Evolutionary conservation across 2,888 invertebrate species (phyloP), one percentile per base, ranked within the genome.

Genomic region (Leptarthrus brevirostris): DNA sequence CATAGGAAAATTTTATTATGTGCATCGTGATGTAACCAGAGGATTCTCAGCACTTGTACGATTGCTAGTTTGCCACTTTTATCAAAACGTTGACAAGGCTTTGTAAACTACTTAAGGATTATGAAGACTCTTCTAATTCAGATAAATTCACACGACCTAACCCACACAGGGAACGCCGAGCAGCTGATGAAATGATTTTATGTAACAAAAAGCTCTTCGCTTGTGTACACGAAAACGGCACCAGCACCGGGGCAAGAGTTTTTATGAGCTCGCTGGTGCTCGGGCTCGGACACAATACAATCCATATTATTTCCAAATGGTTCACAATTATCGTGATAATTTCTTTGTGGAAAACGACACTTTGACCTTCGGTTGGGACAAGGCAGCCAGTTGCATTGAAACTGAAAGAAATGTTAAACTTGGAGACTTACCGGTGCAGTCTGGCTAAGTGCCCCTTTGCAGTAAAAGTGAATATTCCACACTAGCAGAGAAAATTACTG

Each of bases 141-240:
- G 8, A 8, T 30, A 30, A 30, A 5, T 30, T 30, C 30, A 5
- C 30, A 30, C 30, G 30, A 30, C 30, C 30, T 36, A 58, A 30
- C 58, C 58, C 36, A 56, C 8, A 56, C 30, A 30, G 8, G 8
- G 26, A 56, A 6, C 14, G 30, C 26, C 14, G 53, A 26, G 56
- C 30, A 58, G 58, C 58, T 58, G 58, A n/a, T n/a, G n/a, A n/a
- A n/a, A n/a, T n/a, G n/a, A 58, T 58, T 34, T 58, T 58, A 58
- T 58, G 58, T 58, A 58, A 36, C 18, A 18, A 20, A 8, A 30
- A 8, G 30, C 18, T 58, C 18, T 20, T 36, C 58, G 58, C 58
- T 6, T 26, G 18, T 36, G 20, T 18, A 26, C n/a, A n/a, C n/a
- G n/a, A n/a, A n/a, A n/a, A n/a, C n/a, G n/a, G n/a, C n/a, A n/a